These are phyloP conservation scores for Therioaphis trifolii DNA, from an alignment of 2,888 invertebrate species.

Conservation along the genomic window DNA sequence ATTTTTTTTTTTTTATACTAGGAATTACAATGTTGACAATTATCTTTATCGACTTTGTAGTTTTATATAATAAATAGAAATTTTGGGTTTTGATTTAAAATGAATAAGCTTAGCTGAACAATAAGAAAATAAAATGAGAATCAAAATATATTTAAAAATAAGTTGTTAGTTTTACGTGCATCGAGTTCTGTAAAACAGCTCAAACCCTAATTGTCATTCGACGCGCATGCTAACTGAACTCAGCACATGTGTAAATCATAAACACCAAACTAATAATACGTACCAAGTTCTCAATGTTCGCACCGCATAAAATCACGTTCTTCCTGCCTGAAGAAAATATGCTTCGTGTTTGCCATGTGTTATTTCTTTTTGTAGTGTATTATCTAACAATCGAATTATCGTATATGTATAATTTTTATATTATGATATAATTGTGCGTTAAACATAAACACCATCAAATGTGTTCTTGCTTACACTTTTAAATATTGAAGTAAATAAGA, in stretches of 20 bases:
- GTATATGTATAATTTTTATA: too few relatives aligned
- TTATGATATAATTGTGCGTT: too few relatives aligned
- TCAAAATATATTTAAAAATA: slow-evolving; percentile 37
- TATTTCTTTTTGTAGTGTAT: background rate
- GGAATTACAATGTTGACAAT: too few relatives aligned
- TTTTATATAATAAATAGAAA: too few relatives aligned
- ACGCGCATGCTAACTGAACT: slow-evolving; percentile 28
- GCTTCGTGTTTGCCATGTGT: background rate
- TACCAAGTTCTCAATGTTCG: slow-evolving; percentile 17
- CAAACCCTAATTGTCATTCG: slow-evolving; percentile 58
- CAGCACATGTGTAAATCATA: slow-evolving; percentile 51
- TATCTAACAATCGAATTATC: background rate
- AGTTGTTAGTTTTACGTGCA: slow-evolving; percentile 28
- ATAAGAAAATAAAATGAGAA: slow-evolving; percentile 8
- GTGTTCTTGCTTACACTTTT: too few relatives aligned
- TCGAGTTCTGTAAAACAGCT: slow-evolving; percentile 58
- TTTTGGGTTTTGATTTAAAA: too few relatives aligned
- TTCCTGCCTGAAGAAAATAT: background rate
- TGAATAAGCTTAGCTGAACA: too few relatives aligned
- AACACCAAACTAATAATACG: slow-evolving; percentile 50
- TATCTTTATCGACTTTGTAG: too few relatives aligned
- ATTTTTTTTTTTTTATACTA: too few relatives aligned
- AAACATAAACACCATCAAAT: too few relatives aligned
- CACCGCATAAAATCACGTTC: slow-evolving; percentile 50
- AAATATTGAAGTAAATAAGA: background rate